Conservation (phyloP, 2,113 vertebrate genomes). For the Octodon degus region DNA sequence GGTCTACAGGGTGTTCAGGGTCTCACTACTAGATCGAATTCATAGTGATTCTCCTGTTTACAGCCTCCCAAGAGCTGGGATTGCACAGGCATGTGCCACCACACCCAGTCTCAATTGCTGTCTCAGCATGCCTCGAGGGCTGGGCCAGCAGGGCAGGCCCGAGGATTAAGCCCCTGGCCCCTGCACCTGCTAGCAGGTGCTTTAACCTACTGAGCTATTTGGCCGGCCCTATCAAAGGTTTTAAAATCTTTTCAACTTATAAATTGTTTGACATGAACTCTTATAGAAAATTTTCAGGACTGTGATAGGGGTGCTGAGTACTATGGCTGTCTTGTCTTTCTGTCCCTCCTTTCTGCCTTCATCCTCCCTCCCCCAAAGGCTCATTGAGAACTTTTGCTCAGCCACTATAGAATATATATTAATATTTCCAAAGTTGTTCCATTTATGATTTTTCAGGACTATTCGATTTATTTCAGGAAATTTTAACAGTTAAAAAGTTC, state of each 20-base stretch:
- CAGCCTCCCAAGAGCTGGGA: too few species aligned
- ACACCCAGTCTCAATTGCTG: too few species aligned
- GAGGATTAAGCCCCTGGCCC: too few species aligned
- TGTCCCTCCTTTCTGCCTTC: not conserved
- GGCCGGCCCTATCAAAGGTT: not conserved
- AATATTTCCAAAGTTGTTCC: not conserved
- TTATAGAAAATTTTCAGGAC: not conserved
- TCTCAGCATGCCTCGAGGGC: too few species aligned
- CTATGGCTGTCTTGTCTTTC: not conserved
- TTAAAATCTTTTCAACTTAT: slow-evolving; percentile 15
- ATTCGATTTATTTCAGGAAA: not conserved
- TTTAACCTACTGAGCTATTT: too few species aligned
- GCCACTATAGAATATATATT: not conserved
- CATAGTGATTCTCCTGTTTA: too few species aligned
- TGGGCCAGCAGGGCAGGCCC: too few species aligned
- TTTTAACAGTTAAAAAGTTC: not conserved
- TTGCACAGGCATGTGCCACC: too few species aligned
- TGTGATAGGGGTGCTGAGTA: too few species aligned
- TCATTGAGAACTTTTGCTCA: not conserved
- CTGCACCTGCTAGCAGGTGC: too few species aligned
- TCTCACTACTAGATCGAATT: too few species aligned
- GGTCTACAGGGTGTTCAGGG: too few species aligned
- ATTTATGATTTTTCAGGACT: not conserved
- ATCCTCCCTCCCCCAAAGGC: not conserved
- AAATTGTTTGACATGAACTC: not conserved